Evolutionary conservation across 2,888 invertebrate species (phyloP).

Genomic region (Endotricha flammealis): DNA sequence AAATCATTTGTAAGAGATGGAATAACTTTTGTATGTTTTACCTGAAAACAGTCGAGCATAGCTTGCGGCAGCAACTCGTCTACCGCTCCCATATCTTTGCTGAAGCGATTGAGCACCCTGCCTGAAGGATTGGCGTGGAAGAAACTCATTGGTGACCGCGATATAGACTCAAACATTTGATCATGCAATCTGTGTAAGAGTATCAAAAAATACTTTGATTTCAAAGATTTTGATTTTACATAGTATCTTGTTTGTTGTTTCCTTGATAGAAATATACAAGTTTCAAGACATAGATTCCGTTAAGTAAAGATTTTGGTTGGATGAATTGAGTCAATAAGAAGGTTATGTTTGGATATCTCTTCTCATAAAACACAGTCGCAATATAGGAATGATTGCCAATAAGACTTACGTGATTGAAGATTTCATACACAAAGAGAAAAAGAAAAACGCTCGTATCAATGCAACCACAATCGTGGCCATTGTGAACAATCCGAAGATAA

Average conservation of each 20-base stretch:
- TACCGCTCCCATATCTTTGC: conserved; percentile 90
- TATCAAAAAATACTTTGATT: no score
- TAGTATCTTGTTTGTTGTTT: no score
- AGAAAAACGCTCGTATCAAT: conserved; percentile 79
- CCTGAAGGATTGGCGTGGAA: conserved; percentile 92
- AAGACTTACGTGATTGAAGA: conserved; percentile 77
- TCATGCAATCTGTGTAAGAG: conserved; percentile 79
- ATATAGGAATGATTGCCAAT: not conserved
- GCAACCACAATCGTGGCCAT: conserved; percentile 78
- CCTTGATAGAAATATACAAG: no score
- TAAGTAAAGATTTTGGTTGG: no score
- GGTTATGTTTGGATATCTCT: no score
- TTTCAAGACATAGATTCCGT: no score
- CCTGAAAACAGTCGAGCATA: conserved; percentile 82
- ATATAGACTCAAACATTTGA: conserved; percentile 80
- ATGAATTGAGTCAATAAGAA: no score
- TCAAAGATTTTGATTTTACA: no score
- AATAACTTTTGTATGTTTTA: no score
- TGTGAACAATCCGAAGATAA: conserved; percentile 79
- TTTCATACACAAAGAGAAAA: conserved; percentile 81
- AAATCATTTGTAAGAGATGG: no score
- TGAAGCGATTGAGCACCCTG: conserved; percentile 86
- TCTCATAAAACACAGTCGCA: no score
- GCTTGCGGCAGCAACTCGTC: conserved; percentile 88
- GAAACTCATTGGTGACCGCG: conserved; percentile 78